Percentiles rank a stretch among this genome's conserved stretches.
These are phyloP conservation scores for Actinostola sp. DNA, from an alignment of 92 coral and sea anemone genomes.

Conservation along the genomic window DNA sequence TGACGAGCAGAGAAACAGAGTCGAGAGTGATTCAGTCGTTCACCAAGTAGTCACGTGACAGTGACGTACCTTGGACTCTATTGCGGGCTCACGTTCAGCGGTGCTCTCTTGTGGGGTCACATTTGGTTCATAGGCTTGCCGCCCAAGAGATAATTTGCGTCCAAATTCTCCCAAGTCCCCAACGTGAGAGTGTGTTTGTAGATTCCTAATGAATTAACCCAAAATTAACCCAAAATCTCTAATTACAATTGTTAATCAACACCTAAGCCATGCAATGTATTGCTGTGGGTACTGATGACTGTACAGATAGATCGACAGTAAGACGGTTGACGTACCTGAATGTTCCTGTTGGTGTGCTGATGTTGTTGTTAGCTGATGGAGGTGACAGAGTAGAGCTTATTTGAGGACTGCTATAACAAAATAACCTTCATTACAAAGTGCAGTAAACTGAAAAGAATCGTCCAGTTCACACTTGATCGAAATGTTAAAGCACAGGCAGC, in stretches of 20 bases:
- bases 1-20: no score
- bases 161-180: conserved; percentile 49
- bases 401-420: conserved; percentile 11
- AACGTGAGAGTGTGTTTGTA: conserved; percentile 17
- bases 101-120: conserved; percentile 13
- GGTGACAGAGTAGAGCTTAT: conserved; percentile 8
- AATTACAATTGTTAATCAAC: conserved; percentile 20
- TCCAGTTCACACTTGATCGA: no score
- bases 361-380: conserved; percentile 27
- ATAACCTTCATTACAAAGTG: background rate
- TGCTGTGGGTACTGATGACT: no score
- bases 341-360: conserved; percentile 28
- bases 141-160: conserved; percentile 53
- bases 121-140: conserved; percentile 34
- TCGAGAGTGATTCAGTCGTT: no score
- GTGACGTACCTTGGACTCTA: conserved; percentile 28
- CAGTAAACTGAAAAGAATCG: background rate
- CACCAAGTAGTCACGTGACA: conserved; percentile 35
- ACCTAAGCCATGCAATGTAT: no score
- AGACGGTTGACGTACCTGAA: conserved; percentile 29
- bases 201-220: conserved; percentile 35
- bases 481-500: no score
- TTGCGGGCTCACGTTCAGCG: conserved; percentile 22
- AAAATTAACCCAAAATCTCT: conserved; percentile 10
- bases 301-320: no score